These are phyloP conservation scores for Plutella xylostella DNA, from an alignment of 2,888 invertebrate species.

Conservation along the genomic window DNA sequence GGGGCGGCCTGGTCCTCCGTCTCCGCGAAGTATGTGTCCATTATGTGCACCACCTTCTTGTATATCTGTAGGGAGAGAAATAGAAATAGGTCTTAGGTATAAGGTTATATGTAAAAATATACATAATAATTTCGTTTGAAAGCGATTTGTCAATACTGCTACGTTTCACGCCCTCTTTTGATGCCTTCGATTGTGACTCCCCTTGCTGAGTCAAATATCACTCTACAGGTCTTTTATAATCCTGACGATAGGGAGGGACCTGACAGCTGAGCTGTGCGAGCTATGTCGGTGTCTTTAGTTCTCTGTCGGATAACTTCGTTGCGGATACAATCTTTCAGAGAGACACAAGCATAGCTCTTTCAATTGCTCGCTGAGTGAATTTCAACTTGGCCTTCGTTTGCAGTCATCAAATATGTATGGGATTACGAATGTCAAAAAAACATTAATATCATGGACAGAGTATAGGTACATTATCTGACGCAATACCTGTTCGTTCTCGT, in stretches of 20 bases:
- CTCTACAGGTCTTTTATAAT: no score
- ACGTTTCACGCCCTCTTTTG: no score
- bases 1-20: constrained; percentile 52
- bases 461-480: constrained; percentile 7
- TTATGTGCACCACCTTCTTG: constrained; percentile 79
- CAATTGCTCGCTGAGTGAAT: not conserved
- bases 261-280: no score
- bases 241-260: no score
- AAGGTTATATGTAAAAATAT: no score
- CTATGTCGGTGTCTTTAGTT: not conserved
- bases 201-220: not conserved
- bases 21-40: constrained; percentile 82
- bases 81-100: no score
- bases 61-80: constrained; percentile 70
- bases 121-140: no score
- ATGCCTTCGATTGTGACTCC: not conserved
- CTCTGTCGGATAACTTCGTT: not conserved
- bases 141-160: no score
- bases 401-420: not conserved
- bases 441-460: not conserved
- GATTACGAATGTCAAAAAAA: not conserved
- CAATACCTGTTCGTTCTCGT: constrained; percentile 92
- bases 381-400: not conserved
- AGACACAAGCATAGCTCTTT: not conserved
- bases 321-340: not conserved